Evolutionary conservation across 23 tunicate species (phyloP).

Genomic region (Botrylloides violaceus): DNA sequence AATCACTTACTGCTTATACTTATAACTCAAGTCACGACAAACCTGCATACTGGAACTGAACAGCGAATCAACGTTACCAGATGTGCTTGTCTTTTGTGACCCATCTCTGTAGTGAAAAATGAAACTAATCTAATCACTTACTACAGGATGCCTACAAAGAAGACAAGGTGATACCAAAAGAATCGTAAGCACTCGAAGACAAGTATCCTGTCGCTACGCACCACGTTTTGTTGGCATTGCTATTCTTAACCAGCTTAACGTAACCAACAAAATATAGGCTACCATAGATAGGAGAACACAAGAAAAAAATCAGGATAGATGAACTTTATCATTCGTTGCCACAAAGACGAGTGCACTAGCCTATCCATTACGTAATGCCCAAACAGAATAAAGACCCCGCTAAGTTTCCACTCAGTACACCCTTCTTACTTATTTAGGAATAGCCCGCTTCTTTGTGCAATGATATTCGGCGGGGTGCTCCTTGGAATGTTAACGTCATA

Average conservation of each 20-base stretch:
- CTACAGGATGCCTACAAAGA: not conserved
- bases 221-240: too few species aligned
- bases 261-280: too few species aligned
- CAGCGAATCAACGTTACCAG: not conserved
- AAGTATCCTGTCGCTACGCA: too few species aligned
- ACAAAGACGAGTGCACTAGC: too few species aligned
- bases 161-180: not conserved
- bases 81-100: not conserved
- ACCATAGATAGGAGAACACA: too few species aligned
- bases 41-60: not conserved
- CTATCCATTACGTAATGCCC: too few species aligned
- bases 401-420: not conserved
- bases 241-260: too few species aligned
- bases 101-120: not conserved
- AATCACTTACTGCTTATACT: not conserved
- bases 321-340: too few species aligned
- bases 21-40: not conserved
- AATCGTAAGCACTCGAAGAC: not conserved
- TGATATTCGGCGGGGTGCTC: not conserved
- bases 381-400: too few species aligned
- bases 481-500: conserved; percentile 22
- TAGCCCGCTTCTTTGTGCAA: conserved; percentile 32
- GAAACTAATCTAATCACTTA: too few species aligned
- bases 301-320: too few species aligned
- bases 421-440: conserved; percentile 41